Percentiles rank a stretch among this genome's conserved stretches.
phyloP scores from a whole-genome alignment of 2,888 invertebrate species.

The Ophraella communa region DNA sequence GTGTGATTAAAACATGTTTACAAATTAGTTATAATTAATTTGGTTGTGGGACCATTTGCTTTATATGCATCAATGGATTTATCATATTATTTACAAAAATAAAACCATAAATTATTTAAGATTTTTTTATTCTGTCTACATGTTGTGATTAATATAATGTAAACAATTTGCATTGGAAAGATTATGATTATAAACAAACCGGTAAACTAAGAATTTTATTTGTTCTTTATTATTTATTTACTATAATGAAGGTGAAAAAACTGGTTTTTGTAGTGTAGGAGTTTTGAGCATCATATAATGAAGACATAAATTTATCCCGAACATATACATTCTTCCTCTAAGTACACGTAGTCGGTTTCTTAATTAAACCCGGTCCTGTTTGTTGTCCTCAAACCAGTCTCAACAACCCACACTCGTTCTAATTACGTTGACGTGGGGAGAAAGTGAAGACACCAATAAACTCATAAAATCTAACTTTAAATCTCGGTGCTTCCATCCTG shows the following conservation, averaged over 20 bases:
- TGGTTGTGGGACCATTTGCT: too few species aligned
- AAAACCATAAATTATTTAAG: too few species aligned
- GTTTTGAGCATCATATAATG: not conserved
- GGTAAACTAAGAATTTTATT: not conserved
- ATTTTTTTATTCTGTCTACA: too few species aligned
- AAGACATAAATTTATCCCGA: not conserved
- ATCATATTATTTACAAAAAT: too few species aligned
- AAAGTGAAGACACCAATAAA: conserved; percentile 52
- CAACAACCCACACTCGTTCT: conserved; percentile 19
- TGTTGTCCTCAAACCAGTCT: conserved; percentile 10
- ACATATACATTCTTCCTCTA: not conserved
- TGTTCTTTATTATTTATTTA: not conserved
- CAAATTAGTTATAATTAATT: too few species aligned
- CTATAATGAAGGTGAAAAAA: not conserved
- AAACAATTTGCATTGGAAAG: too few species aligned
- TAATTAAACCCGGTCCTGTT: conserved; percentile 15
- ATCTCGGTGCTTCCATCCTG: conserved; percentile 29
- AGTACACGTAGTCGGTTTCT: not conserved
- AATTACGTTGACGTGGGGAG: conserved; percentile 38
- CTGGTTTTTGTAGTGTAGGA: not conserved
- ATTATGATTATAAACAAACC: too few species aligned
- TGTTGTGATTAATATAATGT: too few species aligned
- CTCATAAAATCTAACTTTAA: conserved; percentile 48
- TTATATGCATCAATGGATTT: too few species aligned
- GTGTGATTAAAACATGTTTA: too few species aligned